Evolutionary conservation across 1,140 invertebrate genomes (phyloP).

Genomic region (Papilio polytes): DNA sequence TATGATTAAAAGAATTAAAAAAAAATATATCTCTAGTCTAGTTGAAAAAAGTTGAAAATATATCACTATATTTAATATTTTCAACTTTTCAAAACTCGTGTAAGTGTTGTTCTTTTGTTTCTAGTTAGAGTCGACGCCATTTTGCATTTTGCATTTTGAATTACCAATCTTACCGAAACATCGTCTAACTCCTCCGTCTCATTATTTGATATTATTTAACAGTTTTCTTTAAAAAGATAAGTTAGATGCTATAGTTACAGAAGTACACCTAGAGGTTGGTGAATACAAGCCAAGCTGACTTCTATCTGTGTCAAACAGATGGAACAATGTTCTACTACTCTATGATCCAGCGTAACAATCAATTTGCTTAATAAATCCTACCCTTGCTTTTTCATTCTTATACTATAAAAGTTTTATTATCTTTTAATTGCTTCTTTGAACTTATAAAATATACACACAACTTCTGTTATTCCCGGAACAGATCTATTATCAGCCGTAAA

Average conservation of each 20-base stretch:
- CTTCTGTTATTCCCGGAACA: slow-evolving; percentile 15
- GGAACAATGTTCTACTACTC: neutral
- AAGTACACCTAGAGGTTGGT: neutral
- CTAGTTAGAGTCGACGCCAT: neutral
- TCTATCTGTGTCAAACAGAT: neutral
- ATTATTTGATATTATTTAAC: neutral
- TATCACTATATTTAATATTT: no score
- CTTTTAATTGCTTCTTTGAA: slow-evolving; percentile 4
- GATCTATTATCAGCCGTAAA: neutral
- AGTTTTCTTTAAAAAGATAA: neutral
- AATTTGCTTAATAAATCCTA: neutral
- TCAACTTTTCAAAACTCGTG: no score
- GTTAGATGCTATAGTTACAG: neutral
- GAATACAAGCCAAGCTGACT: neutral
- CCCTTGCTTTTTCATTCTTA: neutral
- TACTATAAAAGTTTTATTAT: neutral
- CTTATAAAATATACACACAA: slow-evolving; percentile 21
- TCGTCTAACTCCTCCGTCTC: neutral
- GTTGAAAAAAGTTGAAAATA: no score
- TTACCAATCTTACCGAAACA: neutral
- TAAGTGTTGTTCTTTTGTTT: no score
- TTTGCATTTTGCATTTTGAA: neutral
- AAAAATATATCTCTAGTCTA: neutral
- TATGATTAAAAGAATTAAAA: neutral
- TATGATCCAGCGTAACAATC: neutral